Conservation (phyloP, 2,888 invertebrate genomes). For the Herminia tarsipennalis region DNA sequence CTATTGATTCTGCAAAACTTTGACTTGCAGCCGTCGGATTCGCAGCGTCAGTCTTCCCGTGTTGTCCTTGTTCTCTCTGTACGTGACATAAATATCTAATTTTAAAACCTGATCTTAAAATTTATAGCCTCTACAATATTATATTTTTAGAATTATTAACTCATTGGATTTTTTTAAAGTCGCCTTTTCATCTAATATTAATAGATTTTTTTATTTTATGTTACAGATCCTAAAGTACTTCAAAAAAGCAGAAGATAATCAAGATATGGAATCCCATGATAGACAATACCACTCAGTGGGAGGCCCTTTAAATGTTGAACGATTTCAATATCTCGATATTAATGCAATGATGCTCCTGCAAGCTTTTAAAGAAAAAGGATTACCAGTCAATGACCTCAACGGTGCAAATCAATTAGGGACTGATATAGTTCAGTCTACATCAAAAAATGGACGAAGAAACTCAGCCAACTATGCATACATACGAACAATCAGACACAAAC, state of each 20-base stretch:
- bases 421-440: conserved; percentile 87
- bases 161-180: too few species aligned
- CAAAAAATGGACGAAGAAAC: conserved; percentile 84
- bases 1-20: too few species aligned
- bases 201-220: not conserved
- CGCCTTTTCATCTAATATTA: too few species aligned
- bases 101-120: too few species aligned
- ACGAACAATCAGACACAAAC: conserved; percentile 85
- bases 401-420: conserved; percentile 86
- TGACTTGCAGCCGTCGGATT: too few species aligned
- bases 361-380: conserved; percentile 87
- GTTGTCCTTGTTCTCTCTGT: too few species aligned
- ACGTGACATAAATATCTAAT: too few species aligned
- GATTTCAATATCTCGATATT: conserved; percentile 86
- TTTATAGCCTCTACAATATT: too few species aligned
- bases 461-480: conserved; percentile 89
- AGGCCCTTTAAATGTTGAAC: conserved; percentile 88
- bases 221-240: conserved; percentile 88
- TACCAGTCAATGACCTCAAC: conserved; percentile 86
- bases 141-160: too few species aligned
- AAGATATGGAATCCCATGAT: conserved; percentile 82
- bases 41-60: too few species aligned
- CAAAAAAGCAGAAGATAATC: conserved; percentile 88
- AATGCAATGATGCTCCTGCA: conserved; percentile 85
- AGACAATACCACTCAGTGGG: conserved; percentile 85